A percentile compares a stretch with the other conserved stretches of the same genome.
These are phyloP conservation scores for Dynastes maya DNA, from an alignment of 2,888 invertebrate species.

Conservation along the genomic window DNA sequence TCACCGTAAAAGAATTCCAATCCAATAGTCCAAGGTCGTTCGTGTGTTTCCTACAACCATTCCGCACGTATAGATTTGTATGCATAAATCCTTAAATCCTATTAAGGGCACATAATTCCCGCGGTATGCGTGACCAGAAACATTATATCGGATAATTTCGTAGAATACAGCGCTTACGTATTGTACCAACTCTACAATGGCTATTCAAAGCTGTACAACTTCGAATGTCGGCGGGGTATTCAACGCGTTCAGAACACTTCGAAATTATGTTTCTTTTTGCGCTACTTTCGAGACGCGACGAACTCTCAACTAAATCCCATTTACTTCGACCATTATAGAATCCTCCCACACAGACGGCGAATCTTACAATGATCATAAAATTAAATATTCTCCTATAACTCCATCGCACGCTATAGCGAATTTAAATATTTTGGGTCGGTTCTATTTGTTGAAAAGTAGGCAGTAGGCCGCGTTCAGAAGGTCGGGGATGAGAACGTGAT, in stretches of 20 bases:
- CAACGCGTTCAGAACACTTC: not conserved
- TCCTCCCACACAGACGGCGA: not conserved
- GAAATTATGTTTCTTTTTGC: slow-evolving; percentile 27
- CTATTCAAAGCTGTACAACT: slow-evolving; percentile 26
- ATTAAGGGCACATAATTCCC: not conserved
- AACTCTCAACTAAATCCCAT: slow-evolving; percentile 10
- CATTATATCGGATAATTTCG: slow-evolving; percentile 31
- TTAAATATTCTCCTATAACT: slow-evolving; percentile 34
- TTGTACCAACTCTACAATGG: slow-evolving; percentile 14
- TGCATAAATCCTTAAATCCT: not conserved
- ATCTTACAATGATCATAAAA: slow-evolving; percentile 24
- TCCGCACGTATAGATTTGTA: no score
- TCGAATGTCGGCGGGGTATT: not conserved
- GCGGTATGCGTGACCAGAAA: slow-evolving; percentile 23
- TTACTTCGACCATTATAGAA: slow-evolving; percentile 4
- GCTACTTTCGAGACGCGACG: not conserved
- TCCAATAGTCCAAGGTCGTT: no score
- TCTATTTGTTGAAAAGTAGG: not conserved
- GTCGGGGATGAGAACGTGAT: not conserved
- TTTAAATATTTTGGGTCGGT: slow-evolving; percentile 10
- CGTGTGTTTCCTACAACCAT: no score
- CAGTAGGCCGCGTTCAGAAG: not conserved
- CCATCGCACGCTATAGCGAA: slow-evolving; percentile 25
- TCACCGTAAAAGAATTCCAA: no score
- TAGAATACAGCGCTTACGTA: not conserved